These are phyloP conservation scores for Alaudala cheleensis DNA, from an alignment of 2,113 vertebrate species.

Conservation along the genomic window DNA sequence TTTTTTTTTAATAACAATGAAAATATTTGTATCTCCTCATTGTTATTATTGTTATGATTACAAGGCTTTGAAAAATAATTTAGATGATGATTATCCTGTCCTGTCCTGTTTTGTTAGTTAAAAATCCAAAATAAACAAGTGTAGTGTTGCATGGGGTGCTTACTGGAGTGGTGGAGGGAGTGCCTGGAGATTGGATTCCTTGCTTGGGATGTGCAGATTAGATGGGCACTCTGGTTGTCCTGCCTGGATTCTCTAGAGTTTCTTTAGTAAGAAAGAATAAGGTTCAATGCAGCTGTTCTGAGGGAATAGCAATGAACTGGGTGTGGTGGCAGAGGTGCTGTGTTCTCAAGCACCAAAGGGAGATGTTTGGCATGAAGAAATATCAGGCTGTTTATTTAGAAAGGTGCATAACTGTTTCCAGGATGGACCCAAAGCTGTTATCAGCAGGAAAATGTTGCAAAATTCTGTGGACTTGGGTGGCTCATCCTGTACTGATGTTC, in stretches of 20 bases:
- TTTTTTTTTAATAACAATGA: not conserved
- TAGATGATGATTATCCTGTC: not conserved
- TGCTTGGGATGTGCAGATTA: conserved; percentile 35
- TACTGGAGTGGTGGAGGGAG: not conserved
- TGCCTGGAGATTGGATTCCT: conserved; percentile 48
- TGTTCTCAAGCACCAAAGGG: not conserved
- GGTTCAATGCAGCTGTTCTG: not conserved
- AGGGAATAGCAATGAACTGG: not conserved
- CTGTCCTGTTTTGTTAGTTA: not conserved
- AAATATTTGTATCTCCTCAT: not conserved
- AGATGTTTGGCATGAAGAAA: not conserved
- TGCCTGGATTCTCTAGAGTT: conserved; percentile 12
- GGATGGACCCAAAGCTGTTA: not conserved
- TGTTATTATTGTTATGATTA: not conserved
- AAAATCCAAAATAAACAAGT: not conserved
- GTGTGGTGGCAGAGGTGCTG: not conserved
- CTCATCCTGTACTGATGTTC: not conserved
- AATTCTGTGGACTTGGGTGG: not conserved
- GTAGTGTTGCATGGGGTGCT: conserved; percentile 8
- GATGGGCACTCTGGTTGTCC: conserved; percentile 43
- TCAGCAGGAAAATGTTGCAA: not conserved
- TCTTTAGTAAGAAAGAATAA: not conserved
- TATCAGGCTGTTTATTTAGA: not conserved
- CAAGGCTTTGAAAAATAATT: not conserved
- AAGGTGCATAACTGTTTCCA: not conserved